Percentiles rank a stretch among this genome's conserved stretches.
These are phyloP conservation scores for Leptopilina drosophilae DNA, from an alignment of 2,888 invertebrate species.

Conservation along the genomic window DNA sequence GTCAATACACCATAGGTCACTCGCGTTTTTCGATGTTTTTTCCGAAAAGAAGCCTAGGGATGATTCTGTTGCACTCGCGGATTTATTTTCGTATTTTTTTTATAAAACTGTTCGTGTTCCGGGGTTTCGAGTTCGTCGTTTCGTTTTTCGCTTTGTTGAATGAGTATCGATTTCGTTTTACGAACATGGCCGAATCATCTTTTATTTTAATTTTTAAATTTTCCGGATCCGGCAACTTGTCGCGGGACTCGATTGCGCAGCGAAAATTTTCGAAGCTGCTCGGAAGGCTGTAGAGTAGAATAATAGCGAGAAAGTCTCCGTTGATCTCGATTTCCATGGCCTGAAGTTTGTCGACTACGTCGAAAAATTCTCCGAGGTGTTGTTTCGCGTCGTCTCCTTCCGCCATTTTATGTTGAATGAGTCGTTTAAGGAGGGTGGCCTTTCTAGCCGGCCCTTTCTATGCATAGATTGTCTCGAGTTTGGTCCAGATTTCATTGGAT, in stretches of 20 bases:
- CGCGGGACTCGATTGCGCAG: conserved; percentile 58
- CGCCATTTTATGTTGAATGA: conserved; percentile 42
- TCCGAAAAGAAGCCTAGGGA: neutral
- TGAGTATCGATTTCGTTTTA: neutral
- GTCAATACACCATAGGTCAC: conserved; percentile 6
- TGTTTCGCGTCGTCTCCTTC: conserved; percentile 48
- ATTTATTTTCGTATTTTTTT: neutral
- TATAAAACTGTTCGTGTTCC: neutral
- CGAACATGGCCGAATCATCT: conserved; percentile 9
- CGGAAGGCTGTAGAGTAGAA: conserved; percentile 54
- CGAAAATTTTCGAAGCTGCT: conserved; percentile 55
- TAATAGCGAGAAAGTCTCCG: conserved; percentile 48
- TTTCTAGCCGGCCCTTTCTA: conserved; percentile 48
- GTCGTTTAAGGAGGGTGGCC: conserved; percentile 44
- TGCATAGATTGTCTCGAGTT: conserved; percentile 29
- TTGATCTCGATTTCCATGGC: conserved; percentile 54
- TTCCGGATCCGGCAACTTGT: conserved; percentile 54
- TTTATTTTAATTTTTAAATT: conserved; percentile 54
- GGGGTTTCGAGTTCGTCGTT: neutral
- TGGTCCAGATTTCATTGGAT: conserved; percentile 45
- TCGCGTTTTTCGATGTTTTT: neutral
- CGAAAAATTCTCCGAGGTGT: conserved; percentile 52
- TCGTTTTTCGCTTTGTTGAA: neutral
- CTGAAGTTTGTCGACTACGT: conserved; percentile 53
- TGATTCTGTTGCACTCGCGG: neutral